Base-by-base conservation (phyloP, 2,888 invertebrate species). In the Drosophila hamatofila region DNA sequence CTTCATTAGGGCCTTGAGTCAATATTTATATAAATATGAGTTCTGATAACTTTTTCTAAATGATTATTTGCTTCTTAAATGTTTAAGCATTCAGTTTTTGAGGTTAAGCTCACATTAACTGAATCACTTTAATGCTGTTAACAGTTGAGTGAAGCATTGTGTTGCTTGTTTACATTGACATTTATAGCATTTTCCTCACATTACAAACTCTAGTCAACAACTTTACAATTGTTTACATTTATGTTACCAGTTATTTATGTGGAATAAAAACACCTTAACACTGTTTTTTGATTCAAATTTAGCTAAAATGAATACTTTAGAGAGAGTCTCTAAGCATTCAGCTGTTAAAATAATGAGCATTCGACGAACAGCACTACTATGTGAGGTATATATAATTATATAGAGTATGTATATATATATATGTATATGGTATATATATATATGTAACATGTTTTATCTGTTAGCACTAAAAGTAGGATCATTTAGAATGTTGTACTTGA, bases 11-110 rank as follows among this genome's bases (percentile, higher is more conserved):
- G 35, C 51, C 16, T 8, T 42, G 18, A 8, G 35, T 30, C 21
- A 35, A 65, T 27, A 63, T 64, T 63, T 23, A 30, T 60, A 23
- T 30, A 27, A 61, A 30, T 27, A 35, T 44, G 35, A n/a, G 35
- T 35, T 46, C 23, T 46, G 44, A 46, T 57, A 46, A 35, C 33
- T 44, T 57, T 21, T 23, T 35, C 12, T 35, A 33, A 46, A 57
- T 46, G 35, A n/a, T 35, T 25, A 35, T 46, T 35, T 14, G 14
- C 35, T 30, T n/a, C 18, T 14, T 57, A 25, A 18, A 8, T 46
- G 46, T 14, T 42, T 16, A 7, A 21, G 30, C 30, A 16, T 21
- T 44, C 2, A 8, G 14, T 41, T 41, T 16, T 21, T 55, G 12
- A 23, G 23, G 30, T 33, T 57, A 11, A 56, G 2, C 30, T 56